Conservation (phyloP, 2,797 vertebrate genomes). For the Allobates femoralis region DNA sequence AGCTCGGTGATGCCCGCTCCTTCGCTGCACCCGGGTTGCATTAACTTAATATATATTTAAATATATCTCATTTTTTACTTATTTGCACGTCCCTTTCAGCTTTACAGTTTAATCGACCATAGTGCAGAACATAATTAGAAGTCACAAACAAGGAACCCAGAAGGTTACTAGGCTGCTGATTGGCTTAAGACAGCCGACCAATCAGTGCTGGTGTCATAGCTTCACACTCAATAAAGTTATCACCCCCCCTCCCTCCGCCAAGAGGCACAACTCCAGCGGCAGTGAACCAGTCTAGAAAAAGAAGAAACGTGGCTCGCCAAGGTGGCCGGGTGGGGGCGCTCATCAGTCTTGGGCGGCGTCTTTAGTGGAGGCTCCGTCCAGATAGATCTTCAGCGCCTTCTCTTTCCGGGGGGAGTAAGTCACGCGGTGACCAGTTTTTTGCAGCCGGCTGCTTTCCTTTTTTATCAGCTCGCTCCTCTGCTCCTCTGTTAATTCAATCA, state of each 20-base stretch:
- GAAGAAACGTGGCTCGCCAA: conserved; percentile 68
- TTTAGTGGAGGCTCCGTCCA: conserved; percentile 94
- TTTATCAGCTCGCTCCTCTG: conserved; percentile 97
- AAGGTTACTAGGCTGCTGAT: conserved; percentile 79
- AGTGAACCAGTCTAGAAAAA: conserved; percentile 74
- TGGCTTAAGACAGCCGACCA: conserved; percentile 75
- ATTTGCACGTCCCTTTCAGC: conserved; percentile 95
- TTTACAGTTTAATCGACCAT: conserved; percentile 98
- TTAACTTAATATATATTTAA: conserved; percentile 61
- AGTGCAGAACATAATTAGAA: conserved; percentile 94
- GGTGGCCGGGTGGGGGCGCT: conserved; percentile 68
- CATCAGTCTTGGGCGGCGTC: conserved; percentile 94
- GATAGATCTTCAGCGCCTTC: conserved; percentile 99
- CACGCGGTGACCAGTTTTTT: conserved; percentile 96
- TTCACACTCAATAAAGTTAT: conserved; percentile 74
- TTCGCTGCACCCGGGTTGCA: background rate
- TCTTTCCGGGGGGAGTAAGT: conserved; percentile 98
- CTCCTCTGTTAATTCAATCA: conserved; percentile 93
- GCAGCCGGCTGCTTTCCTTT: conserved; percentile 98
- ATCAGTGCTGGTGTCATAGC: conserved; percentile 84
- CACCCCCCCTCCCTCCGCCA: conserved; percentile 66
- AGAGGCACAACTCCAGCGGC: conserved; percentile 79
- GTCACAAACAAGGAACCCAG: conserved; percentile 76
- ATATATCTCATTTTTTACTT: conserved; percentile 73
- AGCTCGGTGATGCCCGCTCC: background rate